Percentiles rank a stretch among this genome's conserved stretches.
Evolutionary conservation across 2,888 invertebrate species (phyloP).

Genomic region (Dicycla oo): DNA sequence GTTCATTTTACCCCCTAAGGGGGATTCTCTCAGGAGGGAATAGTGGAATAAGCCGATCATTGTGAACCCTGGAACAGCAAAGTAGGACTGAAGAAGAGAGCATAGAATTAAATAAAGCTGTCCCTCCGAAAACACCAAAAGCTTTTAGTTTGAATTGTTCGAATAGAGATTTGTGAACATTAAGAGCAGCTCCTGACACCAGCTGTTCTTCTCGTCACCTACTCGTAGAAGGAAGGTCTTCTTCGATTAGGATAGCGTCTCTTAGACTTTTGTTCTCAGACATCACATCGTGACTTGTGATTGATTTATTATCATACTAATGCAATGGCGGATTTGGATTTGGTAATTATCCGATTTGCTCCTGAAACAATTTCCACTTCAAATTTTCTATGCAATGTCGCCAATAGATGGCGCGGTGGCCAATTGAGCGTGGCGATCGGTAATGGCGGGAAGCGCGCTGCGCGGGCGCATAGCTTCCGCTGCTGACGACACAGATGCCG

Average conservation of each 20-base stretch:
- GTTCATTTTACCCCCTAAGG: too few relatives aligned
- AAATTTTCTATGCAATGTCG: conserved; percentile 18
- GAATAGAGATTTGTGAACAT: neutral
- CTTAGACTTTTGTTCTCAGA: neutral
- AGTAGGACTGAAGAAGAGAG: neutral
- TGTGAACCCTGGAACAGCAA: neutral
- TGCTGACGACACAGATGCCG: conserved; percentile 68
- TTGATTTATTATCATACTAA: neutral
- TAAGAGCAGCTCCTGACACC: neutral
- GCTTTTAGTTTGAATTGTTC: neutral
- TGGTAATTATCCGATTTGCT: neutral
- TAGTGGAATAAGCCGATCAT: too few relatives aligned
- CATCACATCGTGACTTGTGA: neutral
- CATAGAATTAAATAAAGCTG: neutral
- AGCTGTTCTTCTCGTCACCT: neutral
- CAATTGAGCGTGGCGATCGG: conserved; percentile 63
- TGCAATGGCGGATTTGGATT: neutral
- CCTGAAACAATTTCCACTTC: conserved; percentile 39
- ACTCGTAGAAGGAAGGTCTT: neutral
- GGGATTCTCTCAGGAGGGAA: too few relatives aligned
- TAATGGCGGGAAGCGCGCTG: conserved; percentile 66
- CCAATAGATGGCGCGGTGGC: conserved; percentile 47
- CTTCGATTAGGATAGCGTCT: neutral
- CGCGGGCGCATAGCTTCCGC: conserved; percentile 59
- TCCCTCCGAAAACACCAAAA: neutral